Evolutionary conservation across 1,140 invertebrate species (phyloP).

Genomic region (Drosophila navojoa): DNA sequence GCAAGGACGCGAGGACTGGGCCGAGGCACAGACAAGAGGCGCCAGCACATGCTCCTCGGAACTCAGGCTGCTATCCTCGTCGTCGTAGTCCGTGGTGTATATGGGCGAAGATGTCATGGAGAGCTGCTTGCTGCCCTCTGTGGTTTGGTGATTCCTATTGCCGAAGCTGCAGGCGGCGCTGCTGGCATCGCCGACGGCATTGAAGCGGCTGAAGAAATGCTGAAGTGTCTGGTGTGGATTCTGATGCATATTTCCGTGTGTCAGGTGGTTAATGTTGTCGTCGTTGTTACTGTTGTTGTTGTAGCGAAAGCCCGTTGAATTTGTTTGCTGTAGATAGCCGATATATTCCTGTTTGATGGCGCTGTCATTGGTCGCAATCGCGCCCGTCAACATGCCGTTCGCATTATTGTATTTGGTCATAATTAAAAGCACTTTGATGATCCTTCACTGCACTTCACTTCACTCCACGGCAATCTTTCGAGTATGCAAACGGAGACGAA

Average conservation of each 20-base stretch:
- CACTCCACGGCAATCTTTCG: not conserved
- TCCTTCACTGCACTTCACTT: conserved; percentile 19
- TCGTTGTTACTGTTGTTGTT: conserved; percentile 11
- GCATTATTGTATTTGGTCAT: conserved; percentile 77
- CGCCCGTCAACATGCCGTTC: conserved; percentile 43
- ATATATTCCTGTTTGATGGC: conserved; percentile 73
- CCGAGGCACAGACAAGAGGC: conserved; percentile 82
- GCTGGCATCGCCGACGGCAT: conserved; percentile 70
- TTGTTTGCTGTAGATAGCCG: conserved; percentile 52
- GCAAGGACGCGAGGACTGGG: conserved; percentile 89
- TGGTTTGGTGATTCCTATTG: conserved; percentile 30
- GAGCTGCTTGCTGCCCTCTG: conserved; percentile 53
- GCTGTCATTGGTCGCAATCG: not conserved
- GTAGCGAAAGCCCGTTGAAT: conserved; percentile 41
- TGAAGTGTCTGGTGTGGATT: conserved; percentile 73
- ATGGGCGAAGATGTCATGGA: conserved; percentile 72
- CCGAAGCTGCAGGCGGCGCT: conserved; percentile 15
- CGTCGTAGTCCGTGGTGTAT: conserved; percentile 80
- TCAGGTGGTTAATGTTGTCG: conserved; percentile 15
- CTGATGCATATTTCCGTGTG: conserved; percentile 21
- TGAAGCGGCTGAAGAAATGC: conserved; percentile 77
- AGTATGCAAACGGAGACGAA: no score
- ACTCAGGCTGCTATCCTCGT: conserved; percentile 78
- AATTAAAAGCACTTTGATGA: not conserved
- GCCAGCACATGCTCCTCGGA: conserved; percentile 85